A percentile compares a stretch with the other conserved stretches of the same genome.
Conservation (phyloP, 2,888 invertebrate species). For the Hemistola chrysoprasaria region DNA sequence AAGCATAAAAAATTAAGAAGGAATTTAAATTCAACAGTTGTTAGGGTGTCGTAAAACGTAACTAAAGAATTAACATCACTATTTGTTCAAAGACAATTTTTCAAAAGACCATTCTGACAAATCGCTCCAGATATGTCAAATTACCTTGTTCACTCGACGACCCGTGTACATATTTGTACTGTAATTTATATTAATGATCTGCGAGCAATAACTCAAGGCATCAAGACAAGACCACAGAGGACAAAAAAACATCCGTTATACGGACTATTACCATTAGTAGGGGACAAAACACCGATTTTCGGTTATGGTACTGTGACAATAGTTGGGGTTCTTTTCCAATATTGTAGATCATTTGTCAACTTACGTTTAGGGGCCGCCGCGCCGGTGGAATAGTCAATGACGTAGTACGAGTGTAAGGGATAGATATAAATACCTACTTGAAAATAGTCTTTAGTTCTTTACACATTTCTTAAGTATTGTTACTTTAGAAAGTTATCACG, state of each 20-base stretch:
- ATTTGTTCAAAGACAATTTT: conserved; percentile 1
- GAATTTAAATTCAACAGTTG: no score
- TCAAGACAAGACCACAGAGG: conserved; percentile 17
- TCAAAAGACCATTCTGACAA: conserved; percentile 1
- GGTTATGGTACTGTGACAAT: conserved; percentile 49
- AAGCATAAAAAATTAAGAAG: no score
- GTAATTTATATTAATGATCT: conserved; percentile 15
- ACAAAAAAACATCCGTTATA: conserved; percentile 47
- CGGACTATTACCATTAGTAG: conserved; percentile 43
- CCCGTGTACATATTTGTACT: conserved; percentile 2
- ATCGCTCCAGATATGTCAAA: conserved; percentile 8
- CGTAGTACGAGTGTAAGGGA: conserved; percentile 27
- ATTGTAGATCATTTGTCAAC: conserved; percentile 75
- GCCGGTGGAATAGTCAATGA: conserved; percentile 55
- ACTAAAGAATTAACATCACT: background rate
- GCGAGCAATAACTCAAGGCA: conserved; percentile 10
- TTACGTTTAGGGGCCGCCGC: conserved; percentile 55
- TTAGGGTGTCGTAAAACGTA: no score
- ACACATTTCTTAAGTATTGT: no score
- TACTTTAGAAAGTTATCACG: no score
- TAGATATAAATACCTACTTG: no score
- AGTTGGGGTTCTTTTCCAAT: conserved; percentile 63
- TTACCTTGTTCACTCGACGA: background rate
- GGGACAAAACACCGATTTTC: conserved; percentile 42
- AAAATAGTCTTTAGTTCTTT: no score